Evolutionary conservation across 2,888 invertebrate species (phyloP).

Genomic region (Tolmerus cingulatus): DNA sequence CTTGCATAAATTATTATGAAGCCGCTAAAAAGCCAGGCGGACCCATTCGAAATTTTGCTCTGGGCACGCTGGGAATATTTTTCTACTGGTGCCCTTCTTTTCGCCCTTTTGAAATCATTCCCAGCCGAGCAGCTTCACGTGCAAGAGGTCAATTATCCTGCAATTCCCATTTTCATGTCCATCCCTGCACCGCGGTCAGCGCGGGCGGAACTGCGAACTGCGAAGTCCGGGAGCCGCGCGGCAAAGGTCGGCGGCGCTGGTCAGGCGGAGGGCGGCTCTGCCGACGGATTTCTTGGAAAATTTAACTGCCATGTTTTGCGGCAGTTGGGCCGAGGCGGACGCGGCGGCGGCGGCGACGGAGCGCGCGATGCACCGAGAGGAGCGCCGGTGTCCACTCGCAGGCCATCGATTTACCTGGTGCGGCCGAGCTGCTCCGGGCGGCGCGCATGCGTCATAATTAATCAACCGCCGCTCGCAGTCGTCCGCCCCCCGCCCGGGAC

Average conservation of each 20-base stretch:
- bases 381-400: neutral
- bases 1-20: neutral
- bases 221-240: neutral
- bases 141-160: slow-evolving; percentile 5
- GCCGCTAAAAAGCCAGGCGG: neutral
- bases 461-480: neutral
- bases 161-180: neutral
- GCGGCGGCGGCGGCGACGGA: neutral
- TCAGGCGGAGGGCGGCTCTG: neutral
- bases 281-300: slow-evolving; percentile 6
- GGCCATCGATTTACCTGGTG: slow-evolving; percentile 10
- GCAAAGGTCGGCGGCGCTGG: neutral
- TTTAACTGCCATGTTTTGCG: neutral
- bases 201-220: neutral
- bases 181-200: neutral
- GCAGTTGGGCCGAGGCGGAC: neutral
- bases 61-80: neutral
- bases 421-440: neutral
- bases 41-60: neutral
- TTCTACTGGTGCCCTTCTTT: neutral
- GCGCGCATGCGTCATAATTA: slow-evolving; percentile 23
- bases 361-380: neutral
- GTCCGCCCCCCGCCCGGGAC: neutral
- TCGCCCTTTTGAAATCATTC: neutral
- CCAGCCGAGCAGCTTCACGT: neutral